phyloP scores from a whole-genome alignment of 2,113 vertebrate genomes.

The Scomber scombrus region DNA sequence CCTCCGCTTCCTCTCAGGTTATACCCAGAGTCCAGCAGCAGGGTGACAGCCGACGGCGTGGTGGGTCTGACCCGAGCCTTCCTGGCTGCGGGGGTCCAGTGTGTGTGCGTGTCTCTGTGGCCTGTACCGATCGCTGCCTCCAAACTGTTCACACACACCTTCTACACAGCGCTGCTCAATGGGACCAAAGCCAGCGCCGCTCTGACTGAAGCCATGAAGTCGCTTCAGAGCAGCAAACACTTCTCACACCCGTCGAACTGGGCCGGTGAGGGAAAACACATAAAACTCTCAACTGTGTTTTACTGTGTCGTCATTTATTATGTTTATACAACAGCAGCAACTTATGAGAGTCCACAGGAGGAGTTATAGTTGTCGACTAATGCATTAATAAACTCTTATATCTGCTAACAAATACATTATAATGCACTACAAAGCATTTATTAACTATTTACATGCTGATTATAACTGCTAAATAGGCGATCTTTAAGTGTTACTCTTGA shows the following conservation, averaged over 20 bases:
- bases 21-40: constrained; percentile 91
- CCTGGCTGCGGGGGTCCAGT: constrained; percentile 92
- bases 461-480: too few species aligned
- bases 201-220: constrained; percentile 94
- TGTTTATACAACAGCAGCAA: too few species aligned
- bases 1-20: constrained; percentile 70
- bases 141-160: constrained; percentile 92
- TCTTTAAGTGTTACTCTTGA: too few species aligned
- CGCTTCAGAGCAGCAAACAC: constrained; percentile 92
- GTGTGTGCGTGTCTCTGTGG: constrained; percentile 95
- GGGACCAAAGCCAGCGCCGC: constrained; percentile 93
- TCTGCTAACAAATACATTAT: too few species aligned
- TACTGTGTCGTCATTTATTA: too few species aligned
- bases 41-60: constrained; percentile 91
- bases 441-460: too few species aligned
- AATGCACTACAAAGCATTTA: too few species aligned
- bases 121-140: constrained; percentile 91
- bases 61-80: constrained; percentile 93
- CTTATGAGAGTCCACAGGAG: too few species aligned
- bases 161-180: constrained; percentile 91
- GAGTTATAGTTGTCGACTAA: too few species aligned
- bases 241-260: constrained; percentile 96
- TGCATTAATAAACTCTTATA: too few species aligned
- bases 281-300: too few species aligned
- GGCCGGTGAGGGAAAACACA: constrained; percentile 87